Evolutionary conservation across 2,888 invertebrate genomes (phyloP).

Genomic region (Entomobrya proxima): DNA sequence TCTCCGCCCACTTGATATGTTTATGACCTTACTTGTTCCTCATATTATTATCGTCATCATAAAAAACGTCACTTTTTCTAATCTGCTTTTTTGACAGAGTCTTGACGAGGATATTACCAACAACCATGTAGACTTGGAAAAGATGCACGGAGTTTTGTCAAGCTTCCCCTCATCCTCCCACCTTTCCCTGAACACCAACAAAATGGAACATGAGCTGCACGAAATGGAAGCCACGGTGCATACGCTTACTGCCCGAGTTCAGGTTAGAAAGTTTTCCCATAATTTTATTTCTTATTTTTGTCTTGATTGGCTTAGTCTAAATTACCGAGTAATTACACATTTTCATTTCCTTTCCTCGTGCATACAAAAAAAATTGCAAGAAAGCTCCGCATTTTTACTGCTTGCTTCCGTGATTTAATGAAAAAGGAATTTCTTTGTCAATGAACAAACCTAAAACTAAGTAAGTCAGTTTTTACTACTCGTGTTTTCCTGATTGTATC

Average conservation of each 20-base stretch:
- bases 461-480: not conserved
- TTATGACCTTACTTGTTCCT: constrained; percentile 26
- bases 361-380: not conserved
- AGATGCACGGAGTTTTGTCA: constrained; percentile 71
- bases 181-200: constrained; percentile 71
- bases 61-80: not conserved
- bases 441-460: not conserved
- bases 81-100: constrained; percentile 56
- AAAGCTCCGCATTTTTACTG: constrained; percentile 30
- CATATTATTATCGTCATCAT: no score
- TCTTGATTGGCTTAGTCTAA: not conserved
- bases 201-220: constrained; percentile 72
- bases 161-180: constrained; percentile 74
- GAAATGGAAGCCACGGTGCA: constrained; percentile 75
- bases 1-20: constrained; percentile 17
- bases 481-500: no score
- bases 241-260: constrained; percentile 74
- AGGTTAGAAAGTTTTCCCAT: constrained; percentile 65
- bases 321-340: not conserved
- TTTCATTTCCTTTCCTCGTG: constrained; percentile 11
- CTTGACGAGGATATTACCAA: constrained; percentile 74
- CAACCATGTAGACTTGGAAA: constrained; percentile 72
- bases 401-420: constrained; percentile 51
- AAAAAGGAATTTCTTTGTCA: not conserved
- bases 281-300: not conserved